phyloP scores from a whole-genome alignment of 2,113 vertebrate species.

The Paramisgurnus dabryanus region DNA sequence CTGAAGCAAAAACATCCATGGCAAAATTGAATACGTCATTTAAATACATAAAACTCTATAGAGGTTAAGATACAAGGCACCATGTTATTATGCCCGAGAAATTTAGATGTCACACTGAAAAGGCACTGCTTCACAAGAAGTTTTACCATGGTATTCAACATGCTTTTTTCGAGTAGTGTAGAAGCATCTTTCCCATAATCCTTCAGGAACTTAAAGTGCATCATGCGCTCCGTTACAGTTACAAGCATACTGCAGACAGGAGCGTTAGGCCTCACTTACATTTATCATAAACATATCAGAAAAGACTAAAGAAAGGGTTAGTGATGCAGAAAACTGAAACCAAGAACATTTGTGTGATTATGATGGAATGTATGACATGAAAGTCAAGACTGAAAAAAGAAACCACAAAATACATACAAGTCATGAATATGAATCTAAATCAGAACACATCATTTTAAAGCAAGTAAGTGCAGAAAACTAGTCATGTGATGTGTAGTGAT shows the following conservation, averaged over 20 bases:
- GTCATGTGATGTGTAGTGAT: background rate
- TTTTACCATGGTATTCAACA: constrained; percentile 23
- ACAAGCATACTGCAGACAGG: background rate
- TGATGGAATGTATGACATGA: background rate
- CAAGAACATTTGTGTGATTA: background rate
- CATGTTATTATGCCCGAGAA: constrained; percentile 7
- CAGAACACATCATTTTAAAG: no score
- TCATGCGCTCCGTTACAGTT: constrained; percentile 40
- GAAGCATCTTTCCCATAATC: constrained; percentile 40
- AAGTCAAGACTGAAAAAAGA: background rate
- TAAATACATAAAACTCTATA: constrained; percentile 2
- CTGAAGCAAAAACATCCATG: background rate
- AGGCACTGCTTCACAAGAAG: constrained; percentile 59
- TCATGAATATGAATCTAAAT: no score
- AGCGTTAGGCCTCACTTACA: background rate
- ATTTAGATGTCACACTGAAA: constrained; percentile 13
- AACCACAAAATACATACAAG: background rate
- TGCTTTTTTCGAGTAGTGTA: constrained; percentile 25
- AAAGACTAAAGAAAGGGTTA: constrained; percentile 6
- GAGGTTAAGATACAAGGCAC: constrained; percentile 47
- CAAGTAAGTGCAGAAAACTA: background rate
- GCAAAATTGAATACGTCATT: background rate
- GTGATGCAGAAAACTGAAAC: background rate
- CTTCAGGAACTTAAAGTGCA: constrained; percentile 71
- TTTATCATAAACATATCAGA: background rate